Evolutionary conservation across 2,113 vertebrate species (phyloP).

Genomic region (Diphyllodes magnificus): DNA sequence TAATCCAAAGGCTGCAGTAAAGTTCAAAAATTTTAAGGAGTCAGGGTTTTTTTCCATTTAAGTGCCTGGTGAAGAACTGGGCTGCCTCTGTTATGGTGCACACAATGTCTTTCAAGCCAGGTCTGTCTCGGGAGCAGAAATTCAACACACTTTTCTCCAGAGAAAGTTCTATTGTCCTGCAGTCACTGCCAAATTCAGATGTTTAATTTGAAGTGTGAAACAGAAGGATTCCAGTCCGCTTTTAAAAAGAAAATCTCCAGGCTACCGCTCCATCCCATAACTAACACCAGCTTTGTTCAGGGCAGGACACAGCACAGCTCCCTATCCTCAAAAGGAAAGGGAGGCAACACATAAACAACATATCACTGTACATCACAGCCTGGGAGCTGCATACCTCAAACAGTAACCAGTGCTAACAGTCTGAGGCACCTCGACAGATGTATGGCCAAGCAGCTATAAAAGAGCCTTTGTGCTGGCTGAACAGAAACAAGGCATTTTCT

Average conservation of each 20-base stretch:
- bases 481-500: slow-evolving; percentile 60
- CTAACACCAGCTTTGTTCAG: neutral
- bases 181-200: neutral
- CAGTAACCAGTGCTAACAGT: slow-evolving; percentile 15
- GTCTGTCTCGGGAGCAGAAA: neutral
- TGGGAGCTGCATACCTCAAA: slow-evolving; percentile 45
- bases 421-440: slow-evolving; percentile 52
- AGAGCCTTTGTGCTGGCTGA: slow-evolving; percentile 56
- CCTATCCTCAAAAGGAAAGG: slow-evolving; percentile 11
- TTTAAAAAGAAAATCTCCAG: neutral
- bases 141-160: neutral
- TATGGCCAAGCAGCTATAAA: slow-evolving; percentile 44
- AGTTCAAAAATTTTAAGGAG: neutral
- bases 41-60: neutral
- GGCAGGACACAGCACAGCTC: slow-evolving; percentile 3
- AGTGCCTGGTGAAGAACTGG: neutral
- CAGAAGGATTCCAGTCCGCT: neutral
- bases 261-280: neutral
- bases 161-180: slow-evolving; percentile 17
- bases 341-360: slow-evolving; percentile 33
- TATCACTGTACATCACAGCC: slow-evolving; percentile 23
- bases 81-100: neutral
- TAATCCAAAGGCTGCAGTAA: neutral
- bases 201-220: neutral
- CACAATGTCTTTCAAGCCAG: neutral